Conservation (phyloP, 2,113 vertebrate genomes). For the Scortum barcoo region DNA sequence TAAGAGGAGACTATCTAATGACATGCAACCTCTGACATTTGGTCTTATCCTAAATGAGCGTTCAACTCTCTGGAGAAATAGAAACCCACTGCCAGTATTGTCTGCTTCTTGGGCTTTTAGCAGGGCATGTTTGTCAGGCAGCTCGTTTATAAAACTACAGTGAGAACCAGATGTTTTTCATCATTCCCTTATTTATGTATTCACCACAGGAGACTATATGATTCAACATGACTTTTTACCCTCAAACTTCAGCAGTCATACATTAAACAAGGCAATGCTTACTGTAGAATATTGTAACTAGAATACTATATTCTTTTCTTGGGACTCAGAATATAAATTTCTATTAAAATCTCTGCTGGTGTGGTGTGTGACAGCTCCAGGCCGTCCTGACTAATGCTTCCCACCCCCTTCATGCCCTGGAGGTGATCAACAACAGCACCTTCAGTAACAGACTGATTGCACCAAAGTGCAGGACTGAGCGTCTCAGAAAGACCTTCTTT, state of each 20-base stretch:
- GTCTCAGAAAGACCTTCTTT: too few relatives aligned
- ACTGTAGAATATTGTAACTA: background rate
- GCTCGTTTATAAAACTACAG: slow-evolving; percentile 28
- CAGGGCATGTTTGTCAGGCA: slow-evolving; percentile 19
- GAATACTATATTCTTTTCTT: background rate
- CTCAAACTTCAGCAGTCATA: background rate
- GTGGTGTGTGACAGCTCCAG: too few relatives aligned
- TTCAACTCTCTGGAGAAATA: slow-evolving; percentile 16
- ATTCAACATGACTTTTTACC: slow-evolving; percentile 2
- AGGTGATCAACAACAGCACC: too few relatives aligned
- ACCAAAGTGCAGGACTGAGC: too few relatives aligned
- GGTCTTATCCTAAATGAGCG: slow-evolving; percentile 37
- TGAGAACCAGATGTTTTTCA: slow-evolving; percentile 44
- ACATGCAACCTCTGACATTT: background rate
- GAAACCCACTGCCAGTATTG: background rate
- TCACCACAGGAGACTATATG: background rate
- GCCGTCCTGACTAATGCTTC: too few relatives aligned
- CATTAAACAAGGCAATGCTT: background rate
- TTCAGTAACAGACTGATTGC: too few relatives aligned
- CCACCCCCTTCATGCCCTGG: too few relatives aligned
- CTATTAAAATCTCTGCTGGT: background rate
- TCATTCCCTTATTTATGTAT: slow-evolving; percentile 17
- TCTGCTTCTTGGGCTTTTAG: background rate
- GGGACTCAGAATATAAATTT: background rate
- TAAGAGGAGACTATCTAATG: background rate